These are phyloP conservation scores for Aphyosemion australe DNA, from an alignment of 2,113 vertebrate genomes.

Conservation along the genomic window DNA sequence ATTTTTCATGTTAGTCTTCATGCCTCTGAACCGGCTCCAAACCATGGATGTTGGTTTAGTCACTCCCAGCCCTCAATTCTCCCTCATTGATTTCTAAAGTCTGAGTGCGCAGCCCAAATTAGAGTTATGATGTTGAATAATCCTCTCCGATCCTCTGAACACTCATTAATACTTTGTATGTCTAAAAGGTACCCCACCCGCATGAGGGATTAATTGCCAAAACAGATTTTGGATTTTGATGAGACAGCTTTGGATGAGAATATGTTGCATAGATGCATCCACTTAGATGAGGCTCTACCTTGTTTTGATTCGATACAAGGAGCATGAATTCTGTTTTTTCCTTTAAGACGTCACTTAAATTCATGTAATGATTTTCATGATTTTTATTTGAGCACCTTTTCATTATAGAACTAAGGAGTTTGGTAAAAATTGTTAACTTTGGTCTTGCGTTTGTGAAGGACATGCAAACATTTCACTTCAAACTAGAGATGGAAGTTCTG, in stretches of 20 bases:
- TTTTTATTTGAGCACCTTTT: not conserved
- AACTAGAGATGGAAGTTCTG: too few relatives aligned
- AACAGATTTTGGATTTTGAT: constrained; percentile 24
- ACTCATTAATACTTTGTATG: constrained; percentile 69
- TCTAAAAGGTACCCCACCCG: constrained; percentile 69
- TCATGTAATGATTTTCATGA: too few relatives aligned
- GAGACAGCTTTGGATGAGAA: constrained; percentile 32
- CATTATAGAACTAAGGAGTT: not conserved
- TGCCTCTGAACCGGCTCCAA: constrained; percentile 8
- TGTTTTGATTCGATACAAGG: not conserved
- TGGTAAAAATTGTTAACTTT: not conserved
- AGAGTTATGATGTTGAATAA: constrained; percentile 62
- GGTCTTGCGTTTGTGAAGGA: not conserved
- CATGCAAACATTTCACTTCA: too few relatives aligned
- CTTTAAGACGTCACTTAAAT: too few relatives aligned
- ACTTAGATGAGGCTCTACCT: constrained; percentile 11
- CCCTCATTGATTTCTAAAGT: constrained; percentile 59
- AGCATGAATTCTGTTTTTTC: not conserved
- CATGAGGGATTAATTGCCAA: constrained; percentile 57
- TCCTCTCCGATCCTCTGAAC: constrained; percentile 52
- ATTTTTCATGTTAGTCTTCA: constrained; percentile 20
- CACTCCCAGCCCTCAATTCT: constrained; percentile 20
- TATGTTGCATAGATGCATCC: constrained; percentile 20
- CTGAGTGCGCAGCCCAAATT: constrained; percentile 60
- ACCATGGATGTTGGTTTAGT: constrained; percentile 17